Base-by-base conservation (phyloP, 2,113 vertebrate genomes). In the Strix uralensis region DNA sequence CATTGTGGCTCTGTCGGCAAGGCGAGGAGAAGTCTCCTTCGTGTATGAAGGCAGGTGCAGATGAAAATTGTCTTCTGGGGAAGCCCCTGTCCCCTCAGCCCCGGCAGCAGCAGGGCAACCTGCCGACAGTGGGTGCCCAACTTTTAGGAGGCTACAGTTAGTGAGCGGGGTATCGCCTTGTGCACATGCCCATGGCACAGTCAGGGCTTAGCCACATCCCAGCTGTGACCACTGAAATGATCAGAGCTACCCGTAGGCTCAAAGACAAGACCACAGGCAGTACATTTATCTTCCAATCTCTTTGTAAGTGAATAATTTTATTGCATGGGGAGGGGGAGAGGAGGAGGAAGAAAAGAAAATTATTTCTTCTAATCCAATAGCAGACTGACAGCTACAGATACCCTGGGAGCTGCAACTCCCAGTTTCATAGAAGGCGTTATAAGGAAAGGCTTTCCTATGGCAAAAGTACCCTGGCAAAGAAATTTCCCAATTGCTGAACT, bases 311-410 rank as follows among this genome's bases (percentile, higher is more conserved):
- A 91, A 20, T 25, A 6, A 79, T 63, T 87, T 87, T 63, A 57
- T 34, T 72, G 84, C 57, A 72, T 82, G 84, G 58, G 82, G 77
- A 96, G 30, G 36, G 63, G 81, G 87, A 91, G 84, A 96, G 89
- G 85, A 96, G 93, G 93, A 96, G 49, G 93, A 96, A 96, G 91
- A 96, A 97, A 94, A 92, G 69, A 95, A 94, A 94, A 91, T 32
- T 7, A 55, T 89, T 91, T 81, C 38, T 81, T 74, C 42, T 89
- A 81, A 63, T 47, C 55, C 4, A 0, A 26, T 27, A 87, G 57
- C 52, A 87, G 57, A 58, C 73, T 84, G 63, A 71, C 44, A 89
- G 69, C 63, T 92, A 82, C 17, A 36, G 67, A 52, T 78, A 32
- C 65, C 25, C 38, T 8, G 55, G 38, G 54, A 84, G 40, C 36